Evolutionary conservation across 92 coral and sea anemone genomes (phyloP).

Genomic region (Zoanthus sansibaricus): DNA sequence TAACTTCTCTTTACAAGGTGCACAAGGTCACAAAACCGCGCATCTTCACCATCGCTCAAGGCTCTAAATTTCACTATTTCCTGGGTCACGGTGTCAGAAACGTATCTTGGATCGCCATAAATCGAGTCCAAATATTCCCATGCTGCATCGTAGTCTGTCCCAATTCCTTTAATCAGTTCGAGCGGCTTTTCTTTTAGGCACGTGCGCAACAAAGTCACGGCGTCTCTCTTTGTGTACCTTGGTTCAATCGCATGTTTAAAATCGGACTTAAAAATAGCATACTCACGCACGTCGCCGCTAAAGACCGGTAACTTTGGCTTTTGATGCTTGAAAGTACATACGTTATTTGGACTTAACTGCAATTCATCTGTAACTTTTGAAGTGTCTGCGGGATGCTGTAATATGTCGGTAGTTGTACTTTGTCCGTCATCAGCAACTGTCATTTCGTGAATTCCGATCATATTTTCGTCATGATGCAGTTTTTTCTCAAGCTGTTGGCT

Average conservation of each 20-base stretch:
- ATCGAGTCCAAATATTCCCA: slow-evolving; percentile 71
- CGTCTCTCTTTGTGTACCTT: slow-evolving; percentile 24
- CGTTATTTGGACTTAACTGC: not conserved
- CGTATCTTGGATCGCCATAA: slow-evolving; percentile 66
- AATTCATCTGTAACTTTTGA: not conserved
- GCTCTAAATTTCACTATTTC: slow-evolving; percentile 44
- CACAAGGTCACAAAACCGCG: slow-evolving; percentile 10
- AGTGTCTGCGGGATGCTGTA: not conserved
- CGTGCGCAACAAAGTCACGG: slow-evolving; percentile 55
- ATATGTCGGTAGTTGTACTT: slow-evolving; percentile 2
- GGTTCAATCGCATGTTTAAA: too few species aligned
- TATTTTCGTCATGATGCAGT: slow-evolving; percentile 9
- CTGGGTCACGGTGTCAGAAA: slow-evolving; percentile 63
- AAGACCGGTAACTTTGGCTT: too few species aligned
- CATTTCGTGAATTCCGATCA: not conserved
- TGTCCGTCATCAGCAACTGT: slow-evolving; percentile 5
- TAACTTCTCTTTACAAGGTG: slow-evolving; percentile 57
- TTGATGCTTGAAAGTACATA: not conserved
- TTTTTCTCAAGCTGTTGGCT: slow-evolving; percentile 12
- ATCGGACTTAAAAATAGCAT: too few species aligned
- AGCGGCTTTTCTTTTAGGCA: slow-evolving; percentile 56
- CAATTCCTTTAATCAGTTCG: slow-evolving; percentile 5
- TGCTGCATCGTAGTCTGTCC: slow-evolving; percentile 68
- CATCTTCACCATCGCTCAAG: slow-evolving; percentile 52
- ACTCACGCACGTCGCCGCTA: too few species aligned